Base-by-base conservation (phyloP, 2,888 invertebrate genomes). In the Drosophila anomalata region DNA sequence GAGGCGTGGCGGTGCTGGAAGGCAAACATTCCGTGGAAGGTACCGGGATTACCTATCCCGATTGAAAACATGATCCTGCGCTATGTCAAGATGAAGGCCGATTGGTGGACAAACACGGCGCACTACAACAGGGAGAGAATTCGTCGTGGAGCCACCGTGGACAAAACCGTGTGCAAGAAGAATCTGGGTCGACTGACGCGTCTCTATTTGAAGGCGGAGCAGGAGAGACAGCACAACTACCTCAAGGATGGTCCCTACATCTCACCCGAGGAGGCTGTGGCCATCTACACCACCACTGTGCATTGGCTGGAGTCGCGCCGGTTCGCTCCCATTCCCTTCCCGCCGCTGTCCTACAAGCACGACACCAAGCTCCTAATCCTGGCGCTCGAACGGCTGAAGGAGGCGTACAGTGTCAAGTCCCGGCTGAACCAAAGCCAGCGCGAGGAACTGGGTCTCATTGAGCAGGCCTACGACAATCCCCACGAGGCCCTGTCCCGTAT, bases 1-100 rank as follows among this genome's bases (percentile, higher is more conserved):
- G 99, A 99, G 92, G 99, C 99, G 0, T 99, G 99, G 99, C 93
- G 99, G 65, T 99, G 99, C 92, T 99, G 99, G 99, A 99, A 99
- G 91, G 99, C 99, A 0, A 99, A 99, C 91, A 99, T 99, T 88
- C 99, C 99, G 0, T 99, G 99, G 99, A 99, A 99, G 94, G 98
- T 99, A 2, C 99, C 99, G 2, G 99, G 99, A 3, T 93, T 99
- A 5, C 99, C 99, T 0, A 99, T 98, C 31, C 99, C 99, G 0
- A 99, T 99, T 75, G 99, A 99, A 93, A 99, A 99, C 93, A 99
- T 99, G 99, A 99, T 99, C 83, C 94, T 99, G 65, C 95, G 99
- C 60, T 99, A 99, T 92, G 99, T 99, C 11, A 99, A 99, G 92
- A 99, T 99, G 96, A 99, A 99, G 91, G 99, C 99, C 0, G 99